Evolutionary conservation across 30 jellyfish, hydroid and myxozoan genomes (phyloP).

Genomic region (Hydractinia echinata): DNA sequence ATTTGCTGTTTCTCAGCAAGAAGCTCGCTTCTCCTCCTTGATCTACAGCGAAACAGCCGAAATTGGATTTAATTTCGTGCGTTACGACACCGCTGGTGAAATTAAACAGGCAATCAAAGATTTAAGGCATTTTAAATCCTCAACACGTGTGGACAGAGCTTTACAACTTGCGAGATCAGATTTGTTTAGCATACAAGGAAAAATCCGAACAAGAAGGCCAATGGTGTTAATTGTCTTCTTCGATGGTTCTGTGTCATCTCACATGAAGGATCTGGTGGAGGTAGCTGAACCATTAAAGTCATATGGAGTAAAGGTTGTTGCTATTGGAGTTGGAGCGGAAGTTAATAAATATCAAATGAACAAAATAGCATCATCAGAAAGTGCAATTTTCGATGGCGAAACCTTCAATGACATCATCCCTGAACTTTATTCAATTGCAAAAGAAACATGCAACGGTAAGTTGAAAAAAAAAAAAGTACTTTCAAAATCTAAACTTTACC

Average conservation of each 20-base stretch:
- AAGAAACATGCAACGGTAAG: constrained; percentile 69
- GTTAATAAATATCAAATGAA: constrained; percentile 54
- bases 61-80: constrained; percentile 64
- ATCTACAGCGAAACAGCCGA: constrained; percentile 65
- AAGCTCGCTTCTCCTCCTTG: constrained; percentile 71
- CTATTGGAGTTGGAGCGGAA: constrained; percentile 92
- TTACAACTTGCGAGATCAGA: constrained; percentile 58
- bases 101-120: constrained; percentile 66
- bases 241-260: constrained; percentile 71
- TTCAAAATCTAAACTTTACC: background rate
- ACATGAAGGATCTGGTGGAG: constrained; percentile 59
- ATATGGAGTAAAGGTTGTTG: constrained; percentile 81
- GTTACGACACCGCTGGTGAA: constrained; percentile 60
- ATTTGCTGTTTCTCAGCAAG: constrained; percentile 70
- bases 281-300: constrained; percentile 78
- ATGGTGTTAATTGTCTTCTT: constrained; percentile 77
- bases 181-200: constrained; percentile 58
- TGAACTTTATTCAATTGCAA: constrained; percentile 43
- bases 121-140: constrained; percentile 56
- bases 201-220: constrained; percentile 81
- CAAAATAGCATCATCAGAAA: constrained; percentile 59
- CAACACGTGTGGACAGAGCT: constrained; percentile 78
- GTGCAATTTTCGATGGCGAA: constrained; percentile 51
- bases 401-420: constrained; percentile 56
- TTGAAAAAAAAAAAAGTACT: background rate